Evolutionary conservation across 2,797 vertebrate genomes (phyloP), one percentile per base, ranked within the genome.

Genomic region (Leptodactylus fallax): DNA sequence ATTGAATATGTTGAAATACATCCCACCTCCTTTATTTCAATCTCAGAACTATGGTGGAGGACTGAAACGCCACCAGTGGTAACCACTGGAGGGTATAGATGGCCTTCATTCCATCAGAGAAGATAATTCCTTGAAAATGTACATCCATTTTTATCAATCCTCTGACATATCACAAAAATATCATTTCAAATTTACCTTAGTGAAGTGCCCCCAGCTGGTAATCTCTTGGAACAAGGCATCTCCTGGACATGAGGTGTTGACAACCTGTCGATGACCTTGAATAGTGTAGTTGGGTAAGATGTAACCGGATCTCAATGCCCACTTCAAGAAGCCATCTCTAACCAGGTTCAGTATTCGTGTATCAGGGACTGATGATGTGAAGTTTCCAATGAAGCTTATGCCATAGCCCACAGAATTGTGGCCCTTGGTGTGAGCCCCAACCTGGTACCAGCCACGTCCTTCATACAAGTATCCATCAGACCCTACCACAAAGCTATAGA

Each of bases 381-480:
- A 99, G 94, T 97, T 91, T 0, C 97, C 97, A 0, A 98, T 95
- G 87, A 97, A 92, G n/a, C 96, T 92, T 63, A 98, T 91, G 0
- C 98, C 97, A 0, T 95, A 98, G 1, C 97, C 97, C 0, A 87
- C 25, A 45, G 65, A 79, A 90, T 98, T 98, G 91, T 94, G 93
- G 14, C 95, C 95, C 45, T 71, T 94, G 65, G 97, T 98, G 92
- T 98, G 97, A 21, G 87, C 95, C 0, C 97, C 97, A 0, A 93
- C 90, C 90, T 92, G 87, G 25, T 90, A 88, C 97, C 97, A 98
- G 2, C 97, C 97, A 0, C 95, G 94, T 3, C 97, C 97, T 91
- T 98, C 96, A 10, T 98, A 98, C 72, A 98, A 27, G 83, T 97
- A 97, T 47, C 97, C 97, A 0, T 98, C 97, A 0, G 96, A 96